Evolutionary conservation across 2,113 vertebrate genomes (phyloP).

Genomic region (Mobula birostris): DNA sequence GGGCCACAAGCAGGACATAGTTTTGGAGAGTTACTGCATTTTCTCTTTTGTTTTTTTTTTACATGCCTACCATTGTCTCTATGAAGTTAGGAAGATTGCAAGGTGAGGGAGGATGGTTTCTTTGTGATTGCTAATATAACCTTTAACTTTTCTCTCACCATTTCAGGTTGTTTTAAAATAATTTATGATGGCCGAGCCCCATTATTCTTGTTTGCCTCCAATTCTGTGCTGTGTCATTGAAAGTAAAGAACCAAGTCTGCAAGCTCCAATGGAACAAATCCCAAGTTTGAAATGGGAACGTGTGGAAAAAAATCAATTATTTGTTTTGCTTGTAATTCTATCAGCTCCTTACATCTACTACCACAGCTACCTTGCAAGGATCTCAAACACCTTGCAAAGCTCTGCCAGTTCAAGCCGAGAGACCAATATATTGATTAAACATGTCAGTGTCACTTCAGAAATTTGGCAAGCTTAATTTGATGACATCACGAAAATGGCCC

Average conservation of each 20-base stretch:
- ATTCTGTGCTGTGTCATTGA: not conserved
- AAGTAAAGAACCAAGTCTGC: not conserved
- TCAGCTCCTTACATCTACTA: not conserved
- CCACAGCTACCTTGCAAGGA: not conserved
- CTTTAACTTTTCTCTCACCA: not conserved
- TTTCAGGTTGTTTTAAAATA: not conserved
- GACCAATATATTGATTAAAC: not conserved
- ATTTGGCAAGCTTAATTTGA: not conserved
- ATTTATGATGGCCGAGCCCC: not conserved
- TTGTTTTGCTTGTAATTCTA: not conserved
- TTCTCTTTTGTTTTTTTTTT: too few relatives aligned
- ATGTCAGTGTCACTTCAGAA: not conserved
- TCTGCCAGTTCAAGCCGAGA: not conserved
- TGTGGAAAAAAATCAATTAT: not conserved
- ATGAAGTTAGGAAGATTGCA: not conserved
- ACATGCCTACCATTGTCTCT: not conserved
- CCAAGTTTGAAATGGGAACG: not conserved
- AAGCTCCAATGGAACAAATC: not conserved
- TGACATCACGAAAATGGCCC: not conserved
- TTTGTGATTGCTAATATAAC: not conserved
- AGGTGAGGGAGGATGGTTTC: not conserved
- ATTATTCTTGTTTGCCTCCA: not conserved
- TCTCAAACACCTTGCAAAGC: not conserved
- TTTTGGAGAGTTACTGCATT: too few relatives aligned
- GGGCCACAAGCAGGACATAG: too few relatives aligned